Conservation (phyloP, 2,888 invertebrate species). For the Masnerella sp. region DNA sequence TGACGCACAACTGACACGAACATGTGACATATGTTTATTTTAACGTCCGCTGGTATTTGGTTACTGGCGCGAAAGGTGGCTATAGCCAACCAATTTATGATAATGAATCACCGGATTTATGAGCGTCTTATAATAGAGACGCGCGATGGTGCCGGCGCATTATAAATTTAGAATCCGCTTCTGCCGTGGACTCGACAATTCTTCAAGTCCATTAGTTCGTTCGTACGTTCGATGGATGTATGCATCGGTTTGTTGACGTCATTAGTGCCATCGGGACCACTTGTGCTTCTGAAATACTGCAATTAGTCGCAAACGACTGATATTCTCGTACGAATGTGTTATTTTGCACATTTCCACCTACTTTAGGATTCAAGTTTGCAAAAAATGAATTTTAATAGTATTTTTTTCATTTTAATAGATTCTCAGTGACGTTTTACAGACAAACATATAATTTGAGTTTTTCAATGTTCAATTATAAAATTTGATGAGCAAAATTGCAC, state of each 20-base stretch:
- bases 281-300: slow-evolving; percentile 54
- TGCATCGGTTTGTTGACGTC: slow-evolving; percentile 65
- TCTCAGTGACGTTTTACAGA: no score
- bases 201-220: slow-evolving; percentile 62
- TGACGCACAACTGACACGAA: slow-evolving; percentile 35
- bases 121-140: slow-evolving; percentile 71
- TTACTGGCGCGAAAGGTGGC: slow-evolving; percentile 64
- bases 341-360: no score
- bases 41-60: slow-evolving; percentile 62
- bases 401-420: no score
- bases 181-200: slow-evolving; percentile 63
- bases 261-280: slow-evolving; percentile 49
- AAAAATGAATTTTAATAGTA: no score
- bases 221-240: slow-evolving; percentile 66
- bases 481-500: no score
- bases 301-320: no score
- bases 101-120: slow-evolving; percentile 72
- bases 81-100: slow-evolving; percentile 72
- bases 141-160: slow-evolving; percentile 64
- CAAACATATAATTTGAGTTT: no score
- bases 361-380: no score
- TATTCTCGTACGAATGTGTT: no score
- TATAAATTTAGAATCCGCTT: slow-evolving; percentile 70
- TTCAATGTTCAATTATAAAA: no score
- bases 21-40: slow-evolving; percentile 37